Percentiles rank a stretch among this genome's conserved stretches.
These are phyloP conservation scores for Herpetotheres cachinnans DNA, from an alignment of 2,113 vertebrate genomes.

Conservation along the genomic window DNA sequence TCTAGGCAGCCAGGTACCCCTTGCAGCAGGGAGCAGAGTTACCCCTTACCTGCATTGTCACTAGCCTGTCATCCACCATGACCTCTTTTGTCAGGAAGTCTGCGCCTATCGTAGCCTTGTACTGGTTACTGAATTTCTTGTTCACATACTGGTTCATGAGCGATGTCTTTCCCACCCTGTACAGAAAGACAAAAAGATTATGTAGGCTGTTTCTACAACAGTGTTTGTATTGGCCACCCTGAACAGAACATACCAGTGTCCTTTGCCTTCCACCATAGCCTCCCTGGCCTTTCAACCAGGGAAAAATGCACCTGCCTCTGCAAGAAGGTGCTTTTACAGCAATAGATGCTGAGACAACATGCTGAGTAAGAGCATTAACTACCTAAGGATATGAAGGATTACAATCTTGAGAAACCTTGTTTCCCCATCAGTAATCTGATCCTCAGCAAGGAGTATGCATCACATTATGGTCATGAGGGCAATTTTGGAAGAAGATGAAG, in stretches of 20 bases:
- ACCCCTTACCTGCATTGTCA: constrained; percentile 94
- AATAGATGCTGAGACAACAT: background rate
- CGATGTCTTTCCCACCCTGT: constrained; percentile 96
- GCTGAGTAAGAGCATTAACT: background rate
- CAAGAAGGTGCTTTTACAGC: background rate
- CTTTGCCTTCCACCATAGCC: background rate
- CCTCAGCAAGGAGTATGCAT: background rate
- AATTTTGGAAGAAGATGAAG: background rate
- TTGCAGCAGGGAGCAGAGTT: background rate
- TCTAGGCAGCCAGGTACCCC: background rate
- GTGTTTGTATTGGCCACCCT: background rate
- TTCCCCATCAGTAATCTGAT: background rate
- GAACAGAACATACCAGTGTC: background rate
- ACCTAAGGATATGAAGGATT: background rate
- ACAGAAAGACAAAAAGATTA: background rate
- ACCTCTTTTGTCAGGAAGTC: constrained; percentile 99
- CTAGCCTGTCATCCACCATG: constrained; percentile 98
- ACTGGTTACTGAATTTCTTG: constrained; percentile 99
- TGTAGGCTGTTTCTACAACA: background rate
- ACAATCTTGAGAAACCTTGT: background rate
- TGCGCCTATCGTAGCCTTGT: constrained; percentile 98
- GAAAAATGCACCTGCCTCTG: background rate
- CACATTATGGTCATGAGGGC: background rate
- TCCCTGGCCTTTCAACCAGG: background rate
- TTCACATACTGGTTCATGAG: constrained; percentile 99